These are phyloP conservation scores for Sinocyclocheilus rhinocerous DNA, from an alignment of 2,113 vertebrate genomes.

Conservation along the genomic window DNA sequence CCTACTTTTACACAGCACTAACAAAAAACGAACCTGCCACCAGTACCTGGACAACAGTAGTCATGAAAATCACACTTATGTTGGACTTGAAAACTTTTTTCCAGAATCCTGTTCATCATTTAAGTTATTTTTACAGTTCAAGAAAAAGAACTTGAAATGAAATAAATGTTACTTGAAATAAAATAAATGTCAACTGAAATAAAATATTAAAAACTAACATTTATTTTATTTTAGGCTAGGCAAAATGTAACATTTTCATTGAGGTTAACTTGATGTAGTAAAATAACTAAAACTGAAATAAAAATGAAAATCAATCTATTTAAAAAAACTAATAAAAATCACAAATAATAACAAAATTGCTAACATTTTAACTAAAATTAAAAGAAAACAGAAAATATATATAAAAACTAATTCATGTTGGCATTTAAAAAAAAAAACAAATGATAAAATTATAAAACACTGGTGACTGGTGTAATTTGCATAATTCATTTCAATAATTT, in stretches of 20 bases:
- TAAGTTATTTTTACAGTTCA: background rate
- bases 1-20: background rate
- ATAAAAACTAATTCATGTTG: background rate
- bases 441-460: too few relatives aligned
- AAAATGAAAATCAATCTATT: background rate
- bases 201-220: background rate
- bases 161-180: too few relatives aligned
- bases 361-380: background rate
- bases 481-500: too few relatives aligned
- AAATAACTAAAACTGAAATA: background rate
- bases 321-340: background rate
- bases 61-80: too few relatives aligned
- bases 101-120: background rate
- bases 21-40: background rate
- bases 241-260: too few relatives aligned
- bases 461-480: too few relatives aligned
- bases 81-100: background rate
- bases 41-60: background rate
- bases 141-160: background rate
- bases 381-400: too few relatives aligned
- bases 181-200: background rate
- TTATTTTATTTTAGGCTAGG: background rate
- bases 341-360: background rate
- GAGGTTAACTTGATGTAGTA: background rate
- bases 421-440: background rate